Conservation (phyloP, 1,140 invertebrate genomes). For the Drosophila ficusphila region DNA sequence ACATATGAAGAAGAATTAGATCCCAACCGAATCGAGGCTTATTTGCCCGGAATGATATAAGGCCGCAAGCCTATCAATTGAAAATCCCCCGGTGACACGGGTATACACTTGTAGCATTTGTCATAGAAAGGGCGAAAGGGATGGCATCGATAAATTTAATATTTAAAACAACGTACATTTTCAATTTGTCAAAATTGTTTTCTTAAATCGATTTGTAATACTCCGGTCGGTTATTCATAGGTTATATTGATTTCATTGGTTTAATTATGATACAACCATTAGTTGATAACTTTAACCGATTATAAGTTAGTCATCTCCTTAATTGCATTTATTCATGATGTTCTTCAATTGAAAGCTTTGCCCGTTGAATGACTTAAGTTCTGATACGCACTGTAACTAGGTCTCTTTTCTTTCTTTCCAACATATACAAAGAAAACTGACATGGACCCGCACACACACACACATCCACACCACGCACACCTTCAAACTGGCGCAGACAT, state of each 20-base stretch:
- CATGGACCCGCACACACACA: neutral
- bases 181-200: neutral
- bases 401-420: neutral
- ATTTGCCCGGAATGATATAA: slow-evolving; percentile 17
- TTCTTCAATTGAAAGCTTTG: neutral
- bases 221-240: too few relatives aligned
- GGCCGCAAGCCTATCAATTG: slow-evolving; percentile 35
- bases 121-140: slow-evolving; percentile 3
- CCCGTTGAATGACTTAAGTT: neutral
- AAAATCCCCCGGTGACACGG: slow-evolving; percentile 16
- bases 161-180: neutral
- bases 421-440: slow-evolving; percentile 2
- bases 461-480: neutral
- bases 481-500: slow-evolving; percentile 6
- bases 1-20: too few relatives aligned
- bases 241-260: too few relatives aligned
- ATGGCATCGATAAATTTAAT: slow-evolving; percentile 4
- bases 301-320: too few relatives aligned
- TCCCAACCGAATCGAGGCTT: slow-evolving; percentile 26
- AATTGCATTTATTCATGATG: neutral
- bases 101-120: slow-evolving; percentile 20
- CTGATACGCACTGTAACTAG: slow-evolving; percentile 23
- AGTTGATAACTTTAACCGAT: neutral
- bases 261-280: too few relatives aligned
- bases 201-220: neutral